phyloP scores from a whole-genome alignment of 2,888 invertebrate genomes.

The Eupsilia transversa region DNA sequence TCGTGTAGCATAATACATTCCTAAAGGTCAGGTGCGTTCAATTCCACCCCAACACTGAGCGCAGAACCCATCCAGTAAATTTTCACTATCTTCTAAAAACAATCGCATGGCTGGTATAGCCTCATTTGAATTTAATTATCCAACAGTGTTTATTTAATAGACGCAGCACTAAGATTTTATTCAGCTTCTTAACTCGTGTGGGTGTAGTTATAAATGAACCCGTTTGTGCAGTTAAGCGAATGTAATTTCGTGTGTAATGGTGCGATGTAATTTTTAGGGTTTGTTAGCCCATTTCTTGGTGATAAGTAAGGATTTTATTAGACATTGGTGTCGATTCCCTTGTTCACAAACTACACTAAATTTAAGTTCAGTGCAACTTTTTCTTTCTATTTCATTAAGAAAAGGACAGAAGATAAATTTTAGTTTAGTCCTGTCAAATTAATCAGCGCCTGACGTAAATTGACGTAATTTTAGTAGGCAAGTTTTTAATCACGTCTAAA shows the following conservation, averaged over 20 bases:
- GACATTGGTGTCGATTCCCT: too few relatives aligned
- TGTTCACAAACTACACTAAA: too few relatives aligned
- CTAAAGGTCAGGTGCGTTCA: background rate
- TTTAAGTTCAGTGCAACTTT: too few relatives aligned
- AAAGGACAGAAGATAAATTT: too few relatives aligned
- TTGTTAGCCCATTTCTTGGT: background rate
- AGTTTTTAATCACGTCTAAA: too few relatives aligned
- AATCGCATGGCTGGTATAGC: slow-evolving; percentile 68
- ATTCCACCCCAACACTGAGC: background rate
- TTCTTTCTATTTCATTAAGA: too few relatives aligned
- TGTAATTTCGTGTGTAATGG: slow-evolving; percentile 47
- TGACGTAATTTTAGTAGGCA: too few relatives aligned
- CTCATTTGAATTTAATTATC: slow-evolving; percentile 78
- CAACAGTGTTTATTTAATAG: slow-evolving; percentile 63
- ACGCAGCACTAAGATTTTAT: slow-evolving; percentile 61
- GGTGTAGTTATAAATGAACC: slow-evolving; percentile 64
- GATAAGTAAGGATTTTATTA: background rate
- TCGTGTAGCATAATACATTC: background rate
- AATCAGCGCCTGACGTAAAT: too few relatives aligned
- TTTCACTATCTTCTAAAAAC: slow-evolving; percentile 48
- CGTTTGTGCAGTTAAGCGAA: slow-evolving; percentile 40
- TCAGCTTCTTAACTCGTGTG: slow-evolving; percentile 51
- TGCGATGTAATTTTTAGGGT: slow-evolving; percentile 37
- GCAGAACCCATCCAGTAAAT: slow-evolving; percentile 27
- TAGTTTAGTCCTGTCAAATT: too few relatives aligned